Evolutionary conservation across 1,140 invertebrate genomes (phyloP), one percentile per base, ranked within the genome.

Genomic region (Sipha flava): DNA sequence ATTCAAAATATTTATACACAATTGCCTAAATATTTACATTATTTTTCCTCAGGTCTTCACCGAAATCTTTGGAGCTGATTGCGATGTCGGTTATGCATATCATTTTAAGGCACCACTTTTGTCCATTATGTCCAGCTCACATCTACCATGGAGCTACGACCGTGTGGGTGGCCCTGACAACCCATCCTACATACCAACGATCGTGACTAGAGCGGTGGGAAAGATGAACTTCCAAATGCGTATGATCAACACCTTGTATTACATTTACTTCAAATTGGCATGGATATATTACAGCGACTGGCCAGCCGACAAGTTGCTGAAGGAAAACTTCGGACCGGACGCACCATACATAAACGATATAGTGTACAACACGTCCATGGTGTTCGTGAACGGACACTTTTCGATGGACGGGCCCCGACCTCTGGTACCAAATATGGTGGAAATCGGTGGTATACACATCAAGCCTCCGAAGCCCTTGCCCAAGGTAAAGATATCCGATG

Each of bases 401-500:
- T 86, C 87, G 12, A 83, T 91, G 5, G 89, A 87, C 72, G 87
- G 88, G 7, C 88, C 89, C 0, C 87, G 86, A 72, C 87, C 91
- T 16, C 84, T 89, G 49, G 86, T 89, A 0, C 89, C 91, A 0
- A 88, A 88, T 79, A 85, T 91, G 3, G 88, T 91, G 16, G 90
- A 92, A 86, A 84, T 92, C 34, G 90, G 89, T 21, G 91, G 91
- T 1, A 87, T 91, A 81, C 90, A 92, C 82, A 87, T 91, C 16
- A 84, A 85, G 68, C 84, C 89, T 77, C 82, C 88, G 0, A 88
- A 89, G 81, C 85, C 86, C 10, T 82, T 91, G 80, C 87, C 88
- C 10, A 81, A 87, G 80, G 89, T 90, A 86, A 73, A 43, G n/a
- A n/a, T n/a, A n/a, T n/a, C n/a, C n/a, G n/a, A n/a, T n/a, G n/a